Evolutionary conservation across 2,888 invertebrate genomes (phyloP).

Genomic region (Drosophila mimetica): DNA sequence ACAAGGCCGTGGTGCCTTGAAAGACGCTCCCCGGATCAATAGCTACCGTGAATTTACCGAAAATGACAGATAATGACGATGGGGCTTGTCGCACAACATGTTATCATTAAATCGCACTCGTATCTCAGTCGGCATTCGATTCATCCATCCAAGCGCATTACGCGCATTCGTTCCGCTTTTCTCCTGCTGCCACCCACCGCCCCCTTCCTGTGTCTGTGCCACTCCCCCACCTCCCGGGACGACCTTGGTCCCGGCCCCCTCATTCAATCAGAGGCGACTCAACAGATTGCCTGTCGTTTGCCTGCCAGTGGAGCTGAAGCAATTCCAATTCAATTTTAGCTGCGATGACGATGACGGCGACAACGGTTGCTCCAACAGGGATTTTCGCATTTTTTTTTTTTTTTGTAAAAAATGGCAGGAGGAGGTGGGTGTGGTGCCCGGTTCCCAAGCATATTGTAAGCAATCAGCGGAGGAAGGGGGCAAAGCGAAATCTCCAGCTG

Average conservation of each 20-base stretch:
- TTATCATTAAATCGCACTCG: conserved; percentile 38
- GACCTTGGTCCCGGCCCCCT: conserved; percentile 29
- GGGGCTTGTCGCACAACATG: conserved; percentile 45
- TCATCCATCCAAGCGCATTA: conserved; percentile 58
- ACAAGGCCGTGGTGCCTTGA: conserved; percentile 11
- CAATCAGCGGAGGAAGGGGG: conserved; percentile 51
- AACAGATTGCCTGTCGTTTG: conserved; percentile 78
- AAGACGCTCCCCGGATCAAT: conserved; percentile 10
- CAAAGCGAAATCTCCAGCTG: conserved; percentile 63
- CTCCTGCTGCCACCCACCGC: neutral
- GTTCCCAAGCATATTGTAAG: conserved; percentile 57
- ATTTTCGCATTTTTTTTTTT: conserved; percentile 62
- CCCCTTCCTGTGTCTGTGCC: no score
- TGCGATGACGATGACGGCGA: conserved; percentile 53
- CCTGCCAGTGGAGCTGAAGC: conserved; percentile 73
- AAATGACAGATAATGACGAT: conserved; percentile 42
- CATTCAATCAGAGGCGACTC: conserved; percentile 71
- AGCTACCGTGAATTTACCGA: conserved; percentile 17
- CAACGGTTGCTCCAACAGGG: conserved; percentile 59
- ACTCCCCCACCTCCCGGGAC: conserved; percentile 5
- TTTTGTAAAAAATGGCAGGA: conserved; percentile 22
- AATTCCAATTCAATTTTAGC: conserved; percentile 80
- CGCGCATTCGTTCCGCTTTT: conserved; percentile 59
- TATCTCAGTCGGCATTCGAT: conserved; percentile 47
- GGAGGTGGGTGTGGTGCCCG: conserved; percentile 6